These are phyloP conservation scores for Oryzias celebensis DNA, from an alignment of 2,113 vertebrate genomes.

Conservation along the genomic window DNA sequence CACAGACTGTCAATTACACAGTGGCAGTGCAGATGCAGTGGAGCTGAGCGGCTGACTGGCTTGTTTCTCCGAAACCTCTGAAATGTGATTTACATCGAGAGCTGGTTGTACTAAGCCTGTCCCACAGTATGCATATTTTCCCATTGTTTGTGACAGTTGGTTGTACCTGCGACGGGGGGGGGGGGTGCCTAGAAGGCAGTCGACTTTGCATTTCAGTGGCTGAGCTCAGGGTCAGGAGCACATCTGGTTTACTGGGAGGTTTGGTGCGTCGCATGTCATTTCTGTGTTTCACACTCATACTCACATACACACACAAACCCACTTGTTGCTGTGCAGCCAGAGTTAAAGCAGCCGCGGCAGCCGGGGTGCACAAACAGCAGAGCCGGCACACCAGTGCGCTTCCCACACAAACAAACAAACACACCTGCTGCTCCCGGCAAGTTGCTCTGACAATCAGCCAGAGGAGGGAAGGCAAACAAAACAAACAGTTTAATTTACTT, in stretches of 20 bases:
- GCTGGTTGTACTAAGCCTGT: slow-evolving; percentile 74
- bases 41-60: slow-evolving; percentile 58
- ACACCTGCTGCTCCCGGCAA: slow-evolving; percentile 74
- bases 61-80: slow-evolving; percentile 66
- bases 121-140: slow-evolving; percentile 69
- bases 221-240: slow-evolving; percentile 72
- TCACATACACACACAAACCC: slow-evolving; percentile 21
- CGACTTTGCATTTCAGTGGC: slow-evolving; percentile 74
- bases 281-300: slow-evolving; percentile 34
- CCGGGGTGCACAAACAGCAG: slow-evolving; percentile 45
- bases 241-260: slow-evolving; percentile 72
- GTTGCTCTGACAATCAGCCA: slow-evolving; percentile 69
- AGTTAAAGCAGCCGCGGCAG: slow-evolving; percentile 34
- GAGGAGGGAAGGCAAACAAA: slow-evolving; percentile 70
- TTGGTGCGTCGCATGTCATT: slow-evolving; percentile 50
- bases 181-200: slow-evolving; percentile 56
- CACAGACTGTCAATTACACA: slow-evolving; percentile 64
- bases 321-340: slow-evolving; percentile 70
- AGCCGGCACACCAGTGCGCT: slow-evolving; percentile 60
- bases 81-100: slow-evolving; percentile 77
- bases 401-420: slow-evolving; percentile 74
- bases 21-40: slow-evolving; percentile 43
- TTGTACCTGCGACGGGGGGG: slow-evolving; percentile 58
- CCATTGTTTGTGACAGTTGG: slow-evolving; percentile 79
- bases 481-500: slow-evolving; percentile 76